These are phyloP conservation scores for Adoxophyes honmai DNA, from an alignment of 1,140 invertebrate genomes.

Conservation along the genomic window DNA sequence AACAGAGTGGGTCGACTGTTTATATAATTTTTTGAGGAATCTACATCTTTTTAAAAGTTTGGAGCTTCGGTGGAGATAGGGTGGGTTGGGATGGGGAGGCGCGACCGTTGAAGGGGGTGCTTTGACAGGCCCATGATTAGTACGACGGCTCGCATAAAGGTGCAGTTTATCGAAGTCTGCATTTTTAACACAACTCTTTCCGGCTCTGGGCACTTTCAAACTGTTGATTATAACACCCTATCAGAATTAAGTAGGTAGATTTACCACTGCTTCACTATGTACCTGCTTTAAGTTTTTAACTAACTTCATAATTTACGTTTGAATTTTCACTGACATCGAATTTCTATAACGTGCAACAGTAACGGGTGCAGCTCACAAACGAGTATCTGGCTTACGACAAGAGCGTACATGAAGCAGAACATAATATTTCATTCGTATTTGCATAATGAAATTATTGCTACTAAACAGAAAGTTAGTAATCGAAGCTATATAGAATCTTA, in stretches of 20 bases:
- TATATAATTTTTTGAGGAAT: not conserved
- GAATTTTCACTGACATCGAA: no score
- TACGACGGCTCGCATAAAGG: slow-evolving; percentile 24
- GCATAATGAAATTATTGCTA: no score
- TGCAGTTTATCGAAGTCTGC: slow-evolving; percentile 35
- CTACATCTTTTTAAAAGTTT: slow-evolving; percentile 10
- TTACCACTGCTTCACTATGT: no score
- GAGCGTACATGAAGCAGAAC: no score
- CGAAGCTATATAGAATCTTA: slow-evolving; percentile 17
- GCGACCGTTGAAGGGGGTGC: not conserved
- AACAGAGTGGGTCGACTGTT: not conserved
- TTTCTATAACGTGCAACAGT: no score
- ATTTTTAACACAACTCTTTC: slow-evolving; percentile 32
- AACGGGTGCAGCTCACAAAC: no score
- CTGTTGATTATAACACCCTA: slow-evolving; percentile 24
- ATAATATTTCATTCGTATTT: no score
- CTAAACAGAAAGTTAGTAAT: slow-evolving; percentile 18
- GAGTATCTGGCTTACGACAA: no score
- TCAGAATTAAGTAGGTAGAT: no score
- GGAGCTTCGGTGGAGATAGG: not conserved
- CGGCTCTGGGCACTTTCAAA: slow-evolving; percentile 4
- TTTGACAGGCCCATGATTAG: slow-evolving; percentile 16
- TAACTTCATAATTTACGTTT: no score
- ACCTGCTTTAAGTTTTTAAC: no score
- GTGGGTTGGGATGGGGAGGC: not conserved